Evolutionary conservation across 2,888 invertebrate genomes (phyloP).

Genomic region (Elysia crispata): DNA sequence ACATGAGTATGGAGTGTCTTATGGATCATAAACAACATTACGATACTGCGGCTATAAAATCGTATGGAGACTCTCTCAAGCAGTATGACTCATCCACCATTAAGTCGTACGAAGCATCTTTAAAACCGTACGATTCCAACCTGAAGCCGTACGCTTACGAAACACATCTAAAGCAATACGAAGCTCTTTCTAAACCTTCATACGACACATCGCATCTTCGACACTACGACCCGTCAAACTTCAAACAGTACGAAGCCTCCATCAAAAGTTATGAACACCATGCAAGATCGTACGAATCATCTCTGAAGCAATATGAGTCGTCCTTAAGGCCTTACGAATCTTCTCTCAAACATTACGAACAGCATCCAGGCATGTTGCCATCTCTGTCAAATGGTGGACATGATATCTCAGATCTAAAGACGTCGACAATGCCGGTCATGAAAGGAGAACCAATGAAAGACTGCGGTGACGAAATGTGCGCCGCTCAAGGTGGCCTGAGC

Average conservation of each 20-base stretch:
- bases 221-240: background rate
- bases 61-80: conserved; percentile 46
- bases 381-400: background rate
- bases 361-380: background rate
- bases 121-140: conserved; percentile 39
- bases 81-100: conserved; percentile 32
- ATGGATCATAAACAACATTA: conserved; percentile 51
- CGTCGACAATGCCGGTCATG: conserved; percentile 23
- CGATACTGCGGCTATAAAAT: conserved; percentile 32
- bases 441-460: conserved; percentile 32
- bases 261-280: conserved; percentile 13
- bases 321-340: conserved; percentile 18
- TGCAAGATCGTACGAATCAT: conserved; percentile 13
- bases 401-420: conserved; percentile 26
- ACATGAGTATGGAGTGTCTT: conserved; percentile 52
- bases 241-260: conserved; percentile 17
- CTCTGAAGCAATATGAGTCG: conserved; percentile 15
- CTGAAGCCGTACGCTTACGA: conserved; percentile 42
- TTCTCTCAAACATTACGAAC: background rate
- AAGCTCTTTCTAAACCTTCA: background rate
- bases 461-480: too few relatives aligned
- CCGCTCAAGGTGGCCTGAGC: conserved; percentile 29
- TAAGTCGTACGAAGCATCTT: conserved; percentile 42
- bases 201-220: too few relatives aligned
- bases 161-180: conserved; percentile 18